These are phyloP conservation scores for Aeoliscus strigatus DNA, from an alignment of 2,797 vertebrate genomes.

Conservation along the genomic window DNA sequence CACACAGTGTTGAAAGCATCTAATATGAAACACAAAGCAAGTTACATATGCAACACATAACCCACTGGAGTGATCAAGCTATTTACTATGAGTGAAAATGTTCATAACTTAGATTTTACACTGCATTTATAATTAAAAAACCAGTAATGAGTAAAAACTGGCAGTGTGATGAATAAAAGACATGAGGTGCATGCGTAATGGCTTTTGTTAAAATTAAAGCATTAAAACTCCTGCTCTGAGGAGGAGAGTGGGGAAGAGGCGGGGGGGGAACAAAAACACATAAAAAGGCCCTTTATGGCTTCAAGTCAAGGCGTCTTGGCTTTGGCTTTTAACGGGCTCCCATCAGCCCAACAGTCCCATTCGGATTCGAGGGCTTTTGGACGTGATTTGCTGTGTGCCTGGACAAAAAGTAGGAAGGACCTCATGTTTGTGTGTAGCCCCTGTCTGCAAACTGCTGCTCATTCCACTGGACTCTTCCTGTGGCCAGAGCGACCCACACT, in stretches of 20 bases:
- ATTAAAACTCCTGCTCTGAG: slow-evolving; percentile 63
- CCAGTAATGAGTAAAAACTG: slow-evolving; percentile 16
- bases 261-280: slow-evolving; percentile 19
- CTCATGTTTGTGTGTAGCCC: slow-evolving; percentile 16
- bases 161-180: slow-evolving; percentile 52
- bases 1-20: not conserved
- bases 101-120: slow-evolving; percentile 17
- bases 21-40: slow-evolving; percentile 1
- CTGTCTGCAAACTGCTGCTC: slow-evolving; percentile 49
- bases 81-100: slow-evolving; percentile 5
- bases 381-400: slow-evolving; percentile 37
- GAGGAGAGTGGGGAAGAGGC: slow-evolving; percentile 30
- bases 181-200: slow-evolving; percentile 50
- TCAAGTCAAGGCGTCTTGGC: slow-evolving; percentile 68
- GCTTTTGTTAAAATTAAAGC: slow-evolving; percentile 63
- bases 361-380: slow-evolving; percentile 37
- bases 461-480: slow-evolving; percentile 85
- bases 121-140: slow-evolving; percentile 6
- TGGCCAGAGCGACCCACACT: slow-evolving; percentile 78
- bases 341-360: slow-evolving; percentile 40
- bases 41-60: slow-evolving; percentile 7
- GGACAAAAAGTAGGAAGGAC: slow-evolving; percentile 36
- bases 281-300: slow-evolving; percentile 69
- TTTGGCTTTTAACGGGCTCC: slow-evolving; percentile 61
- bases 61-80: slow-evolving; percentile 1